Evolutionary conservation across 2,888 invertebrate species (phyloP).

Genomic region (Empis livida): DNA sequence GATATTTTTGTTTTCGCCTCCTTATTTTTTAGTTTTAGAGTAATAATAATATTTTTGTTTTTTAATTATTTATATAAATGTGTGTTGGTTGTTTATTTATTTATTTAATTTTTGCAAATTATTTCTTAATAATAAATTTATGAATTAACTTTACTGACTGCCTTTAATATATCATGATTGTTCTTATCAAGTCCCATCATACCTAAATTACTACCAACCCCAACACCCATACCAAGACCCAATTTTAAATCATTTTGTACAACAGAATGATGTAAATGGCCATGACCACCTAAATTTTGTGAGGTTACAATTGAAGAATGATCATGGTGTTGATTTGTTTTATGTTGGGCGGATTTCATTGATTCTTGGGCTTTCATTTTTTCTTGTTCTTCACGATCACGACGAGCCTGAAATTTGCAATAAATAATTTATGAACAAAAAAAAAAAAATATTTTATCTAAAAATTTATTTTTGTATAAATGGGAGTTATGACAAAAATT

Average conservation of each 20-base stretch:
- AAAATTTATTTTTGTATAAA: too few relatives aligned
- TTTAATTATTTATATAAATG: background rate
- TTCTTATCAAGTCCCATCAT: slow-evolving; percentile 38
- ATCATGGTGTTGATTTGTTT: slow-evolving; percentile 41
- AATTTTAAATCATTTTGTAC: slow-evolving; percentile 36
- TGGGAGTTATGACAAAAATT: too few relatives aligned
- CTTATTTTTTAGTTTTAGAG: too few relatives aligned
- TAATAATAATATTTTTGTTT: background rate
- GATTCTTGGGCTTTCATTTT: slow-evolving; percentile 83
- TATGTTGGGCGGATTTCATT: slow-evolving; percentile 73
- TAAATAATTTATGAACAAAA: slow-evolving; percentile 3
- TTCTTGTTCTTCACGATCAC: slow-evolving; percentile 83
- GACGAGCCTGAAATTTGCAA: slow-evolving; percentile 45
- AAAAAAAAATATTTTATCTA: too few relatives aligned
- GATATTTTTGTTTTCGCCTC: too few relatives aligned
- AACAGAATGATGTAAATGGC: slow-evolving; percentile 36
- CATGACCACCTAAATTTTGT: slow-evolving; percentile 28
- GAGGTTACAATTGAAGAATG: slow-evolving; percentile 34
- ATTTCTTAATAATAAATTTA: slow-evolving; percentile 21
- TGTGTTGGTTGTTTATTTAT: background rate
- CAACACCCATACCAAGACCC: slow-evolving; percentile 32
- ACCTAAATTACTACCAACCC: slow-evolving; percentile 34
- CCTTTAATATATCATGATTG: slow-evolving; percentile 35
- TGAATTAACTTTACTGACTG: slow-evolving; percentile 38
- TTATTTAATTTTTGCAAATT: background rate